These are phyloP conservation scores for Blera fallax DNA, from an alignment of 2,888 invertebrate species.

Conservation along the genomic window DNA sequence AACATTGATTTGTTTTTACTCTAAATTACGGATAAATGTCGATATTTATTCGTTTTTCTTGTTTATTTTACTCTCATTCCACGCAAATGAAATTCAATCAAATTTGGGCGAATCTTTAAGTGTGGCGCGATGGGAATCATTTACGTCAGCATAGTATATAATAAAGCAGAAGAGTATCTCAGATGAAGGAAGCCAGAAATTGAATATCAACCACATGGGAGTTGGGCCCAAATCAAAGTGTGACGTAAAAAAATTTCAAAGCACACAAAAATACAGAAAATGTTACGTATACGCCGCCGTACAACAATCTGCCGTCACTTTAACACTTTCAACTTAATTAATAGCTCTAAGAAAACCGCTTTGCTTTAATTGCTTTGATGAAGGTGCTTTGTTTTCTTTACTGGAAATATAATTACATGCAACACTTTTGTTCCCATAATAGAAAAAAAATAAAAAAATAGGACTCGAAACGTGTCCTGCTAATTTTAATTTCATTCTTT, in stretches of 20 bases:
- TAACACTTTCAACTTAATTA: neutral
- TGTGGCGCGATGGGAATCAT: neutral
- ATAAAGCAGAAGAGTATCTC: neutral
- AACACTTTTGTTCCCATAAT: conserved; percentile 3
- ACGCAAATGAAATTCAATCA: neutral
- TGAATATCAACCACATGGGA: neutral
- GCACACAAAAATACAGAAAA: too few relatives aligned
- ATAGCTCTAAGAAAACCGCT: neutral
- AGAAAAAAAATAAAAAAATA: neutral
- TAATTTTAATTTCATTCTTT: neutral
- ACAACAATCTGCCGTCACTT: neutral
- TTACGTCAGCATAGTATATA: neutral
- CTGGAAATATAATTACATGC: conserved; percentile 5
- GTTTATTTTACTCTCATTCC: neutral
- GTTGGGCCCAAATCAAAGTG: neutral
- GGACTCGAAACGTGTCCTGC: neutral
- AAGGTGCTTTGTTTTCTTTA: neutral
- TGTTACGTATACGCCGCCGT: conserved; percentile 32
- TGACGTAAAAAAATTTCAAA: neutral
- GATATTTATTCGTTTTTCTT: neutral
- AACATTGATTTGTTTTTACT: conserved; percentile 15
- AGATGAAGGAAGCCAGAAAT: conserved; percentile 8
- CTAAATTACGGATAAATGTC: neutral
- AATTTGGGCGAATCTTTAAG: neutral
- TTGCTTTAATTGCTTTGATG: neutral